Conservation (phyloP, 2,797 vertebrate genomes). For the Diplodus sargus region DNA sequence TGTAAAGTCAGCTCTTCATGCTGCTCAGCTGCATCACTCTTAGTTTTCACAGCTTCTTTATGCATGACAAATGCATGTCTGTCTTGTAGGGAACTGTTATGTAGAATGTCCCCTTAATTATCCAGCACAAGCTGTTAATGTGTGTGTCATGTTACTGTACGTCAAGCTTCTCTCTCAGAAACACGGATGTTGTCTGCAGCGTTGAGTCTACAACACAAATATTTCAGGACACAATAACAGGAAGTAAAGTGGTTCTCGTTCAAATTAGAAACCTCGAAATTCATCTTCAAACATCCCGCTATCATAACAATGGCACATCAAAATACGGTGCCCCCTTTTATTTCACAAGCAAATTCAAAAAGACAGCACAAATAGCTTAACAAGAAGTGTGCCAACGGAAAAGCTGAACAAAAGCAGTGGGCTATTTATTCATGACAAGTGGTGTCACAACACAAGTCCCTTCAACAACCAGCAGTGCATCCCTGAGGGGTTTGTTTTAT, state of each 20-base stretch:
- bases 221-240: constrained; percentile 13
- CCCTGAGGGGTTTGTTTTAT: constrained; percentile 65
- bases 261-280: constrained; percentile 6
- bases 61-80: constrained; percentile 60
- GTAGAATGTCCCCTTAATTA: constrained; percentile 20
- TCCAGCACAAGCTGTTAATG: constrained; percentile 9
- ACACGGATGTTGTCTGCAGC: not conserved
- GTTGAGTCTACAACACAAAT: not conserved
- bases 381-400: constrained; percentile 39
- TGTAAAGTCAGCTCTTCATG: constrained; percentile 66
- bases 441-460: constrained; percentile 47
- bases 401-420: constrained; percentile 23
- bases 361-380: constrained; percentile 36
- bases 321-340: not conserved
- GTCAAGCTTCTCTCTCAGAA: not conserved
- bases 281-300: not conserved
- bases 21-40: constrained; percentile 61
- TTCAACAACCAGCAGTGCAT: constrained; percentile 39
- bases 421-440: constrained; percentile 44
- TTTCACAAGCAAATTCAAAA: constrained; percentile 36
- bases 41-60: constrained; percentile 36
- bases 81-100: constrained; percentile 51
- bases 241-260: not conserved
- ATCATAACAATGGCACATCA: constrained; percentile 24
- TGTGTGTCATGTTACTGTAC: constrained; percentile 1